Base-by-base conservation (phyloP, 2,113 vertebrate genomes). In the Bungarus multicinctus region DNA sequence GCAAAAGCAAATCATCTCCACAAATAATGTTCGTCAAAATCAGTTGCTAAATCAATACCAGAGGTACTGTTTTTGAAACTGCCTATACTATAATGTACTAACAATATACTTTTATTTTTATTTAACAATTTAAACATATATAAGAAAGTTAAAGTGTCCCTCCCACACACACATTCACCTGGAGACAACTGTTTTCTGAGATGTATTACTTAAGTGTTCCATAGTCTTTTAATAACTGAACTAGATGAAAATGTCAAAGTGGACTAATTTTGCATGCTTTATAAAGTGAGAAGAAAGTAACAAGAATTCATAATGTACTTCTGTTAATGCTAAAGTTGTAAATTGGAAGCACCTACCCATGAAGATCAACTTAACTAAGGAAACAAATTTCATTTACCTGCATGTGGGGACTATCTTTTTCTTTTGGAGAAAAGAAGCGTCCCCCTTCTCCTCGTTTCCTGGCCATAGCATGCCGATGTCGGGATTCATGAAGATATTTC, bases 401-500 rank as follows among this genome's bases (percentile, higher is more conserved):
- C 96, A 99, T 97, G 94, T 97, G 99, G 86, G 96, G 98, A 90
- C 98, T 98, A 91, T 99, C 99, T 91, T 99, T 99, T 90, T 99
- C 99, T 95, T 99, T 99, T 12, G 99, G 99, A 45, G 99, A 99
- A 96, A 99, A 99, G 97, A 99, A 99, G 3, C 99, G 98, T 0
- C 99, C 99, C 0, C 99, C 99, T 93, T 99, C 99, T 47, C 99
- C 99, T 1, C 99, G 97, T 85, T 99, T 99, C 85, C 99, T 97
- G 94, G 99, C 99, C 99, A 99, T 99, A 60, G 99, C 99, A 22
- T 99, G 99, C 53, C 98, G 98, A 91, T 99, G 99, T 85, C 99
- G 98, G 23, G 99, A 99, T 92, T 99, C 99, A 2, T 99, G 99
- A 10, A 99, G 97, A 93, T 99, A 99, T 99, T 99, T 99, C 99